Evolutionary conservation across 2,888 invertebrate species (phyloP), one percentile per base, ranked within the genome.

Genomic region (Caprella mutica): DNA sequence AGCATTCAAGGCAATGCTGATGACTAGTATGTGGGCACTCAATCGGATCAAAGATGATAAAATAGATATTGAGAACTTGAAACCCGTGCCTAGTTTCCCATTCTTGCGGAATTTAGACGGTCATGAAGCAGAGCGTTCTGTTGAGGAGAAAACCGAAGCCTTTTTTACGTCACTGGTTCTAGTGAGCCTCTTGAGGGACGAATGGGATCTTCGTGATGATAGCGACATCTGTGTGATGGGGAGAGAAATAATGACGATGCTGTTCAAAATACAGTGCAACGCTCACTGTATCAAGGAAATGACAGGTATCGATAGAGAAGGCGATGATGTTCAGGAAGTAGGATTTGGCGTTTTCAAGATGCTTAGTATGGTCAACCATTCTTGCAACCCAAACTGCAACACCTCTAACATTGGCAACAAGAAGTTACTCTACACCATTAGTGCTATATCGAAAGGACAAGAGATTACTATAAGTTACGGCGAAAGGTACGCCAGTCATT

Each of bases 381-480:
- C 72, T 48, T 77, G 76, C 65, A 72, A 71, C 67, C 75, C 75
- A 2, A 76, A 76, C 56, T 68, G 74, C 3, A 71, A 73, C 17
- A 71, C 75, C 9, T 73, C 75, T 59, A 68, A 67, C 38, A 56
- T 61, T 12, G 71, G 70, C 5, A 66, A 62, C 33, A 51, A 56
- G 5, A 71, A 69, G 59, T 60, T 69, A 9, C 68, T 70, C 33
- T 62, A 62, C 44, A 51, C 70, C 12, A 61, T 69, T 2, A 58
- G 61, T 59, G 72, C 72, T 51, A 74, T 76, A 42, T 65, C 67
- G 29, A 68, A 71, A 58, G 75, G 73, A 17, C 68, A 70, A 26
- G 76, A 76, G 66, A 70, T 76, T 35, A 67, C 73, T 2, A 76
- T 76, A 62, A 74, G 74, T 50, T 76, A 76, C 52, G 76, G 76